phyloP scores from a whole-genome alignment of 2,113 vertebrate genomes.

The Amazona guildingii region DNA sequence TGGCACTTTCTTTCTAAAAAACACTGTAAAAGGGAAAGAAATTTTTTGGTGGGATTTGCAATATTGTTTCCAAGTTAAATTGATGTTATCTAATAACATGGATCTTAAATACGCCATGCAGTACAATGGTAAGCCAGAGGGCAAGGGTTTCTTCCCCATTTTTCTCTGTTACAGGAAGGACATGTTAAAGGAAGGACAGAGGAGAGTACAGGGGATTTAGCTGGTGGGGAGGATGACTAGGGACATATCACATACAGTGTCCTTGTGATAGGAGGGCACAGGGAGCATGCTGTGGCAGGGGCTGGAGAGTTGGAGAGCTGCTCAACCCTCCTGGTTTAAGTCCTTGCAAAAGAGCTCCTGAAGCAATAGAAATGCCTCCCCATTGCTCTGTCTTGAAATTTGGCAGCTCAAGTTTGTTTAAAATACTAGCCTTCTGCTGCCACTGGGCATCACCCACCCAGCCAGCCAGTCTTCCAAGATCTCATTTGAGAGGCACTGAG shows the following conservation, averaged over 20 bases:
- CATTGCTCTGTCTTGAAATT: neutral
- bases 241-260: neutral
- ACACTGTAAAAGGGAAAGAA: neutral
- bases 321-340: neutral
- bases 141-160: neutral
- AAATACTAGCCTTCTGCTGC: neutral
- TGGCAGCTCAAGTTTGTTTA: neutral
- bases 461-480: neutral
- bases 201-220: neutral
- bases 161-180: neutral
- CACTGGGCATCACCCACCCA: neutral
- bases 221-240: neutral
- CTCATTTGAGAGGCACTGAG: neutral
- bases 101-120: accelerated
- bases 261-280: neutral
- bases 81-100: neutral
- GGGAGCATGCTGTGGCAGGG: neutral
- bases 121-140: neutral
- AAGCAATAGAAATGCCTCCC: neutral
- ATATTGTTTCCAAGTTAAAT: neutral
- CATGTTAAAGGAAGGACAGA: neutral
- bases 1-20: neutral
- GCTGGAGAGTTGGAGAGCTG: neutral
- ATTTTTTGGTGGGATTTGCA: neutral
- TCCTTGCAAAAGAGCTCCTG: neutral